phyloP scores from a whole-genome alignment of 2,888 invertebrate species.

The Onchidella celtica region DNA sequence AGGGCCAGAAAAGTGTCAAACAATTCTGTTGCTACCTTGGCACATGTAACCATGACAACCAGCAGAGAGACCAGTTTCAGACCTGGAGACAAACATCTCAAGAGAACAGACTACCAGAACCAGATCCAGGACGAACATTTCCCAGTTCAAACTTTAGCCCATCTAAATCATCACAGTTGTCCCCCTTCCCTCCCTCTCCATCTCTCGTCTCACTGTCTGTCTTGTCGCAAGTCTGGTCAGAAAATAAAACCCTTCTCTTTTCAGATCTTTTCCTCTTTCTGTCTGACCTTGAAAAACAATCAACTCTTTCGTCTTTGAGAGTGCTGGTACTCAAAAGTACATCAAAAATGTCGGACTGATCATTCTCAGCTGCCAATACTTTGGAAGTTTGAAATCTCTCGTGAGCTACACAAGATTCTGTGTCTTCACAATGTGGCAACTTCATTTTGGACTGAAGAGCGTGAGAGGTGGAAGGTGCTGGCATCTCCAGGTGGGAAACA shows the following conservation, averaged over 20 bases:
- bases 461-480: no score
- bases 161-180: slow-evolving; percentile 42
- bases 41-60: no score
- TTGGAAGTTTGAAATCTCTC: not conserved
- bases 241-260: not conserved
- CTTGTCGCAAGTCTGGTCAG: no score
- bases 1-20: no score
- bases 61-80: no score
- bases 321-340: slow-evolving; percentile 60
- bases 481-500: no score
- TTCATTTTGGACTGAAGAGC: no score
- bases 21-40: no score
- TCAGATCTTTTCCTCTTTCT: slow-evolving; percentile 8
- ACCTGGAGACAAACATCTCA: no score
- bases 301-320: slow-evolving; percentile 57
- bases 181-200: not conserved
- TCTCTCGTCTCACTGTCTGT: not conserved
- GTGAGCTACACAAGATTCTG: not conserved
- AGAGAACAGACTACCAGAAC: slow-evolving; percentile 36
- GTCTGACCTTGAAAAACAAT: slow-evolving; percentile 46
- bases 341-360: slow-evolving; percentile 46
- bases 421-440: slow-evolving; percentile 30
- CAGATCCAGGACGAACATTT: not conserved
- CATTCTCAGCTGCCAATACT: no score
- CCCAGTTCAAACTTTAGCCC: slow-evolving; percentile 17